These are phyloP conservation scores for Melanostoma mellinum DNA, from an alignment of 2,888 invertebrate genomes.

Conservation along the genomic window DNA sequence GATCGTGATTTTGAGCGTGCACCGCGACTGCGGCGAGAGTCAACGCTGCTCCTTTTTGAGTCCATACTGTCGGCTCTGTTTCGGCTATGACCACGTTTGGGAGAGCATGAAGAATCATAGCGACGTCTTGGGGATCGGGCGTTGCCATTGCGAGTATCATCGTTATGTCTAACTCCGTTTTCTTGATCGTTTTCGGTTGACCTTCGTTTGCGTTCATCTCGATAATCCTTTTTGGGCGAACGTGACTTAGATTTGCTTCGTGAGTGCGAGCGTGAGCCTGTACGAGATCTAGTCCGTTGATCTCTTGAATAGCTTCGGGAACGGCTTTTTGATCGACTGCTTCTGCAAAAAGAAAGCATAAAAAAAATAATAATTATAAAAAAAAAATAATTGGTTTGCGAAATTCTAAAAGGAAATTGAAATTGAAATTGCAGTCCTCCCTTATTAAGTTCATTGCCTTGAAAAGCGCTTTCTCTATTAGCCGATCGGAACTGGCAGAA, in stretches of 20 bases:
- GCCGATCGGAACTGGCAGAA: no score
- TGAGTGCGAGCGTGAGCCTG: slow-evolving; percentile 83
- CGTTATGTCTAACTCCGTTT: slow-evolving; percentile 42
- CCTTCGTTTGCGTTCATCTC: slow-evolving; percentile 35
- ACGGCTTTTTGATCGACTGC: slow-evolving; percentile 84
- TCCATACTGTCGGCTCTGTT: slow-evolving; percentile 52
- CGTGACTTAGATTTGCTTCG: slow-evolving; percentile 73
- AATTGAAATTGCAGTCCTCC: no score
- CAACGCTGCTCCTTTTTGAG: slow-evolving; percentile 57
- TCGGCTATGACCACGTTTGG: slow-evolving; percentile 43
- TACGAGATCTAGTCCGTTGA: slow-evolving; percentile 80
- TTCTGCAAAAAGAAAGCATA: slow-evolving; percentile 20
- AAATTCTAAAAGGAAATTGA: no score
- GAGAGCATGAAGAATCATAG: slow-evolving; percentile 52
- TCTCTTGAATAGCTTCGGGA: slow-evolving; percentile 86
- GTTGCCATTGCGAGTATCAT: slow-evolving; percentile 44
- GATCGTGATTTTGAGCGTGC: slow-evolving; percentile 49
- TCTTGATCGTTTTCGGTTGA: slow-evolving; percentile 46
- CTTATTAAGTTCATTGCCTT: no score
- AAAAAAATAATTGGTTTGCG: background rate
- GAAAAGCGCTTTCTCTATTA: no score
- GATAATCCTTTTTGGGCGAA: slow-evolving; percentile 82
- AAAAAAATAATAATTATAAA: background rate
- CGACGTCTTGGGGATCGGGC: slow-evolving; percentile 45
- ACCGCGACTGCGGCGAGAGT: slow-evolving; percentile 40